Evolutionary conservation across 2,888 invertebrate genomes (phyloP).

Genomic region (Hemicrepidius hirtus): DNA sequence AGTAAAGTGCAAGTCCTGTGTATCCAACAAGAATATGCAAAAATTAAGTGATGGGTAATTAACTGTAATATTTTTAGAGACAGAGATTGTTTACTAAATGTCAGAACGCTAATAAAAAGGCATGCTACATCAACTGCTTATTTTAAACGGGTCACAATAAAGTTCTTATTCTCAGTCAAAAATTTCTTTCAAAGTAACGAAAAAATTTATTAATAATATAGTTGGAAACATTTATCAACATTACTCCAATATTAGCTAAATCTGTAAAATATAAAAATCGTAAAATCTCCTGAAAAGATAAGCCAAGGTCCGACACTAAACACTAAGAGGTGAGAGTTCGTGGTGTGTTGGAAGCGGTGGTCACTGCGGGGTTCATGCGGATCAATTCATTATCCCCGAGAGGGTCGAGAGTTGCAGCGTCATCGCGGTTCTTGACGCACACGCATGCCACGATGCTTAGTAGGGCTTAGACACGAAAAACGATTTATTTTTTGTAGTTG

Average conservation of each 20-base stretch:
- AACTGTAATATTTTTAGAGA: constrained; percentile 70
- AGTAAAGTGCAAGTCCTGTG: constrained; percentile 65
- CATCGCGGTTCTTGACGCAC: constrained; percentile 60
- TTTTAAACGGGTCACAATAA: constrained; percentile 23
- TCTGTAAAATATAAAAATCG: constrained; percentile 5
- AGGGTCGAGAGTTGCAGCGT: constrained; percentile 69
- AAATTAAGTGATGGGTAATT: constrained; percentile 72
- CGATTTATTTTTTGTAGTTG: constrained; percentile 43
- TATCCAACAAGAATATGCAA: constrained; percentile 63
- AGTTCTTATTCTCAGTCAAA: constrained; percentile 3
- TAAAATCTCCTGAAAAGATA: constrained; percentile 34
- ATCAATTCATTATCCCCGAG: constrained; percentile 70
- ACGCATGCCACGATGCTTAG: constrained; percentile 44
- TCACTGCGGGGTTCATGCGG: constrained; percentile 68
- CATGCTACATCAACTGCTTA: constrained; percentile 72
- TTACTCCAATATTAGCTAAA: neutral
- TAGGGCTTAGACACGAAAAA: constrained; percentile 43
- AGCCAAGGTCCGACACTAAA: constrained; percentile 39
- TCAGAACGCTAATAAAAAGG: constrained; percentile 75
- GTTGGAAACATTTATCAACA: constrained; percentile 23
- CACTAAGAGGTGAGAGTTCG: constrained; percentile 65
- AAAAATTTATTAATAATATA: neutral
- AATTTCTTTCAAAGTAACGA: neutral
- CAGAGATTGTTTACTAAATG: constrained; percentile 72
- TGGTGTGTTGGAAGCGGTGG: constrained; percentile 60